A percentile compares a stretch with the other conserved stretches of the same genome.
Conservation (phyloP, 2,113 vertebrate species). For the Psittacula cyanocephala region DNA sequence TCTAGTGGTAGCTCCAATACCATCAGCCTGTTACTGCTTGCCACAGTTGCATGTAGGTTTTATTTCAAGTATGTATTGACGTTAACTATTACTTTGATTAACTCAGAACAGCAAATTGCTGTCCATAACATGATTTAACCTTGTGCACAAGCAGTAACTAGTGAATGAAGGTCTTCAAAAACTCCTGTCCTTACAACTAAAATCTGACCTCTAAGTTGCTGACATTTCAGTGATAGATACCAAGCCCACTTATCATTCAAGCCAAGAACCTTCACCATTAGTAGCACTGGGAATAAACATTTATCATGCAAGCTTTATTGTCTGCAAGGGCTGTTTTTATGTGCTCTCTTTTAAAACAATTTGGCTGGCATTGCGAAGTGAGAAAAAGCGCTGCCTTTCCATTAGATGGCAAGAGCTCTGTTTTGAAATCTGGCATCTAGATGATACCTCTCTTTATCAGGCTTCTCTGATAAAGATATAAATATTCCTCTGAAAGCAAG, state of each 20-base stretch:
- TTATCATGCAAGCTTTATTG: constrained; percentile 25
- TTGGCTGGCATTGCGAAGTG: constrained; percentile 14
- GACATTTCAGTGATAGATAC: neutral
- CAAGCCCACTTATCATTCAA: constrained; percentile 16
- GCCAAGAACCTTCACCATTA: constrained; percentile 6
- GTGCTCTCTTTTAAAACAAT: constrained; percentile 13
- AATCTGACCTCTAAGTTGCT: constrained; percentile 5
- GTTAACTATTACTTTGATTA: constrained; percentile 6
- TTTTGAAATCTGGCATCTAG: neutral
- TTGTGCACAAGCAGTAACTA: neutral
- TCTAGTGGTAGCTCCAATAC: neutral
- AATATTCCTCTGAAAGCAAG: neutral
- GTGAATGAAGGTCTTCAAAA: neutral
- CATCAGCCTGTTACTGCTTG: neutral
- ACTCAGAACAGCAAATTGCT: neutral
- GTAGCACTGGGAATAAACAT: constrained; percentile 7
- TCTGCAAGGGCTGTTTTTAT: constrained; percentile 40
- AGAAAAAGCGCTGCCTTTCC: neutral
- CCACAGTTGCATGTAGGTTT: neutral
- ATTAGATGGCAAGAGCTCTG: neutral
- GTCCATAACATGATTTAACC: neutral
- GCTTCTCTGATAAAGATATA: neutral
- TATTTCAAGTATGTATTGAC: neutral
- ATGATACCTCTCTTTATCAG: neutral
- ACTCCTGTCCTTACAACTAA: neutral